Conservation (phyloP, 2,113 vertebrate species). For the Cyanoderma ruficeps region DNA sequence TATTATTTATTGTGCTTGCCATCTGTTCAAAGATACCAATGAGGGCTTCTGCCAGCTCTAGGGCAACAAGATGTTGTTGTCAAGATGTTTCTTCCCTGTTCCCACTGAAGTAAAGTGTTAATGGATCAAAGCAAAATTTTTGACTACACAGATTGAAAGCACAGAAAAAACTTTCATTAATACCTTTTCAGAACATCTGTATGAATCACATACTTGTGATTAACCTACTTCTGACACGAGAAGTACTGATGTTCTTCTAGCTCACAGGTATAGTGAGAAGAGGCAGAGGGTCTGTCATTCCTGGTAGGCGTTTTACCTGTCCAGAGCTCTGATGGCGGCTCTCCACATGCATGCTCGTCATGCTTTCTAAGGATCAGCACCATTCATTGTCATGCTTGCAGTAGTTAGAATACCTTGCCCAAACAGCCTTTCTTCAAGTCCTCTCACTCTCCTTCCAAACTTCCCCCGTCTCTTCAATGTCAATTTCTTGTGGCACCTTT, state of each 20-base stretch:
- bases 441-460: not conserved
- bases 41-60: not conserved
- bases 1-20: not conserved
- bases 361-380: not conserved
- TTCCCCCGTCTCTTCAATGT: not conserved
- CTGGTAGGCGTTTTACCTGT: not conserved
- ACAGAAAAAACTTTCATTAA: not conserved
- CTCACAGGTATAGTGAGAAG: not conserved
- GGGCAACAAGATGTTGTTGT: not conserved
- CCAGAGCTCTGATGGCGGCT: not conserved
- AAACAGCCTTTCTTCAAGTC: not conserved
- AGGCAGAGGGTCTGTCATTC: rapidly evolving
- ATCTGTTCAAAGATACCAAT: not conserved
- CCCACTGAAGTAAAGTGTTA: not conserved
- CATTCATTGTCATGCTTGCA: not conserved
- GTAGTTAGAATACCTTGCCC: not conserved
- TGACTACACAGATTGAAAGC: not conserved
- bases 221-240: not conserved
- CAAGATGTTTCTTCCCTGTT: not conserved
- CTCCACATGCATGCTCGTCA: rapidly evolving
- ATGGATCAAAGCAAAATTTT: not conserved
- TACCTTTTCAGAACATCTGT: not conserved
- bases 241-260: not conserved
- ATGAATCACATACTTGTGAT: not conserved
- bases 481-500: not conserved